phyloP scores from a whole-genome alignment of 1,140 invertebrate genomes.

The Plutomurus gul region DNA sequence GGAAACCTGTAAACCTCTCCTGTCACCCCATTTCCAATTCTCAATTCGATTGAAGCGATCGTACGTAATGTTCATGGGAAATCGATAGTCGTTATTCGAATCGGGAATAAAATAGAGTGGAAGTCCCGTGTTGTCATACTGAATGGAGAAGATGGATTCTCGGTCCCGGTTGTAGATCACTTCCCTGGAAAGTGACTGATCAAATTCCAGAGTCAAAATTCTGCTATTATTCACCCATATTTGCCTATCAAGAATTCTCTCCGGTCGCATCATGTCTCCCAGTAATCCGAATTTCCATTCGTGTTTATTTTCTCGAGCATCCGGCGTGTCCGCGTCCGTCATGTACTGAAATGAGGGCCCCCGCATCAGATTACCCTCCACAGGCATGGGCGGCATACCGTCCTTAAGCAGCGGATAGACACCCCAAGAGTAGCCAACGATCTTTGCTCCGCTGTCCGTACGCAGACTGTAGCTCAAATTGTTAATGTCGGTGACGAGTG shows the following conservation, averaged over 20 bases:
- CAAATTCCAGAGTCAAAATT: conserved; percentile 86
- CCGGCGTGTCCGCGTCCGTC: background rate
- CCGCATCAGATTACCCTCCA: conserved; percentile 48
- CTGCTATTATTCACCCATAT: conserved; percentile 69
- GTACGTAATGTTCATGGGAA: conserved; percentile 80
- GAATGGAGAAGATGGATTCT: conserved; percentile 78
- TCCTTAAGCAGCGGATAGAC: conserved; percentile 40
- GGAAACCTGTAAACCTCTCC: conserved; percentile 65
- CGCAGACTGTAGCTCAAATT: conserved; percentile 48
- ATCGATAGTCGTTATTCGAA: conserved; percentile 60
- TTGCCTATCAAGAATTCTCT: conserved; percentile 52
- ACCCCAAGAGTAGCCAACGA: conserved; percentile 44
- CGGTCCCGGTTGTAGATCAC: conserved; percentile 84
- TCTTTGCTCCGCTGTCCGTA: conserved; percentile 37
- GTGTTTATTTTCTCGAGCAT: conserved; percentile 37
- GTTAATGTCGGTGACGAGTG: conserved; percentile 31
- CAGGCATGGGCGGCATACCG: conserved; percentile 34
- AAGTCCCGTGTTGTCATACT: conserved; percentile 82
- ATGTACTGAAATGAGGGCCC: conserved; percentile 45
- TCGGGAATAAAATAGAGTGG: conserved; percentile 78
- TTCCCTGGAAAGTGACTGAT: conserved; percentile 82
- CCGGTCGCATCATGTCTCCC: conserved; percentile 35
- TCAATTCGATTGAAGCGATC: conserved; percentile 89
- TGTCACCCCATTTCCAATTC: conserved; percentile 85
- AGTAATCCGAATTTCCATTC: conserved; percentile 52